Evolutionary conservation across 2,888 invertebrate genomes (phyloP).

Genomic region (Temnothorax rugatulus): DNA sequence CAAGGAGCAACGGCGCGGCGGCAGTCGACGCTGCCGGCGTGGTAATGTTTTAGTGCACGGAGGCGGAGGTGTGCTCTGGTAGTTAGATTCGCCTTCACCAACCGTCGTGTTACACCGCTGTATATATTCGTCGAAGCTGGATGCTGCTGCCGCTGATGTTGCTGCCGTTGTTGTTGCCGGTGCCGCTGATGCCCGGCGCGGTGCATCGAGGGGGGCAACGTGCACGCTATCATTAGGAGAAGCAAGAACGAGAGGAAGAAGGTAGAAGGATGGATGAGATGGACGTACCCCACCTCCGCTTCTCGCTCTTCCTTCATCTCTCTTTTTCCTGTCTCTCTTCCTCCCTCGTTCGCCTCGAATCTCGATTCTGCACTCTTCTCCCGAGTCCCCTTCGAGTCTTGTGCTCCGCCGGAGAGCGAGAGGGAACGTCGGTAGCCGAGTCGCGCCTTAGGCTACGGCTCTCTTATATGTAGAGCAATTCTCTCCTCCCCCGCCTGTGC

Average conservation of each 20-base stretch:
- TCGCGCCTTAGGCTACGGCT: slow-evolving; percentile 79
- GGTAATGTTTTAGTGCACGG: slow-evolving; percentile 78
- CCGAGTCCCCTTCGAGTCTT: slow-evolving; percentile 58
- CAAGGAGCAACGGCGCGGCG: slow-evolving; percentile 76
- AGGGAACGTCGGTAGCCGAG: slow-evolving; percentile 79
- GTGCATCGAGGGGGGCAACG: slow-evolving; percentile 75
- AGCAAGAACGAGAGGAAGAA: slow-evolving; percentile 79
- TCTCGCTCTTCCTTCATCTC: slow-evolving; percentile 33
- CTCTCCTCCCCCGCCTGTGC: slow-evolving; percentile 57
- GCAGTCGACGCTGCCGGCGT: slow-evolving; percentile 75
- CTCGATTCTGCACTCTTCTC: slow-evolving; percentile 53
- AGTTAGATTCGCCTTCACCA: slow-evolving; percentile 75
- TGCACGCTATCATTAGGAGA: slow-evolving; percentile 84
- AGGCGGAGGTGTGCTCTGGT: slow-evolving; percentile 78
- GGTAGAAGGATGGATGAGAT: slow-evolving; percentile 81
- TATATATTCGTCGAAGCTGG: slow-evolving; percentile 59
- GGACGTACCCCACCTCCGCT: slow-evolving; percentile 67
- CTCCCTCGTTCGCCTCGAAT: slow-evolving; percentile 15
- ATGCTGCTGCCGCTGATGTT: slow-evolving; percentile 49
- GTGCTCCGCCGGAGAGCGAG: slow-evolving; percentile 48
- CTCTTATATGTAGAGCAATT: slow-evolving; percentile 78
- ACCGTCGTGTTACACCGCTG: slow-evolving; percentile 60
- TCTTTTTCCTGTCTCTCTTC: slow-evolving; percentile 26
- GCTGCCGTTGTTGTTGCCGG: slow-evolving; percentile 41
- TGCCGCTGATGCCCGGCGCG: slow-evolving; percentile 65